These are phyloP conservation scores for Hermetia illucens DNA, from an alignment of 1,140 invertebrate genomes.

Conservation along the genomic window DNA sequence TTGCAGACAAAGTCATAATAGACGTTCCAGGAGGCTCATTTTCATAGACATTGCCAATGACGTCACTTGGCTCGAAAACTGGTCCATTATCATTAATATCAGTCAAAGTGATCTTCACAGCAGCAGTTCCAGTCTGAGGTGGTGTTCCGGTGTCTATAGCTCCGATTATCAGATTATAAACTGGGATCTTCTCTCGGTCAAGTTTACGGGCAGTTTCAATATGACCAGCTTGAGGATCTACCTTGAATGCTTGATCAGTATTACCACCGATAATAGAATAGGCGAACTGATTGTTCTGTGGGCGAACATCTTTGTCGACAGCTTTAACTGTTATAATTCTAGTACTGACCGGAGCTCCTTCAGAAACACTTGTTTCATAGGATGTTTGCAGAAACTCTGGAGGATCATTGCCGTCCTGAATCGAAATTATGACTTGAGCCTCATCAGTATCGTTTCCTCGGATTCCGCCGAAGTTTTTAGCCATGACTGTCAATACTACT, in stretches of 20 bases:
- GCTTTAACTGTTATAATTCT: constrained; percentile 69
- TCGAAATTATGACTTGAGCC: constrained; percentile 81
- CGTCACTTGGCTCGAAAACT: constrained; percentile 53
- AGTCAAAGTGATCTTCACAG: constrained; percentile 48
- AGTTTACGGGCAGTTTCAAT: constrained; percentile 60
- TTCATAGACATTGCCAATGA: constrained; percentile 67
- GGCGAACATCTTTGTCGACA: constrained; percentile 78
- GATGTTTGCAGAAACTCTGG: constrained; percentile 69
- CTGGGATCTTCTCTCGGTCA: constrained; percentile 66
- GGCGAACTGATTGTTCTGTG: constrained; percentile 83
- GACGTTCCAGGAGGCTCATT: constrained; percentile 74
- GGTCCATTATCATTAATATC: constrained; percentile 94
- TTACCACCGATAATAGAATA: constrained; percentile 84
- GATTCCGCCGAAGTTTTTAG: constrained; percentile 87
- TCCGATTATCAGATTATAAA: constrained; percentile 70
- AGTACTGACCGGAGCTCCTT: constrained; percentile 57
- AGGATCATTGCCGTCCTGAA: constrained; percentile 92
- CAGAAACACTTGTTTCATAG: constrained; percentile 64
- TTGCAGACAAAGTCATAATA: constrained; percentile 71
- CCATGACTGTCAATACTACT: constrained; percentile 80
- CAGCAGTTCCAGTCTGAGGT: constrained; percentile 75
- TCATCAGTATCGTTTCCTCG: constrained; percentile 89
- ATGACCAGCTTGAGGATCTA: constrained; percentile 73
- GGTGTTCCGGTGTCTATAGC: constrained; percentile 80
- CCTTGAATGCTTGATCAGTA: constrained; percentile 65